These are phyloP conservation scores for Nerophis lumbriciformis DNA, from an alignment of 2,113 vertebrate species.

Conservation along the genomic window DNA sequence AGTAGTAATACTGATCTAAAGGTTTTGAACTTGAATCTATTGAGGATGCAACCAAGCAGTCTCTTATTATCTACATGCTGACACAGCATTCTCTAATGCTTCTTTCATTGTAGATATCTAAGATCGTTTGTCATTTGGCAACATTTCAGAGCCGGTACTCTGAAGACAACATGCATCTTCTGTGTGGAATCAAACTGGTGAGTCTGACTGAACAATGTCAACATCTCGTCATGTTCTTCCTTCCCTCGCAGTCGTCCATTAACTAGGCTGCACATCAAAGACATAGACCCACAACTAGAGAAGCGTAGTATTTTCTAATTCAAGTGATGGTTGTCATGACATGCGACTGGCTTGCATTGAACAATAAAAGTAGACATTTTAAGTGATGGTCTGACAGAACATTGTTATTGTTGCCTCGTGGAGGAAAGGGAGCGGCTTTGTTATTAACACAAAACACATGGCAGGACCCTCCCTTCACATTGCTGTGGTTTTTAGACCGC, in stretches of 20 bases:
- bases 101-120: constrained; percentile 29
- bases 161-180: constrained; percentile 34
- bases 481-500: constrained; percentile 25
- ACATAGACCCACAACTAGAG: constrained; percentile 14
- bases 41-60: constrained; percentile 3
- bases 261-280: constrained; percentile 11
- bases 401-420: constrained; percentile 12
- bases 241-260: too few species aligned
- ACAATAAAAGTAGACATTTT: constrained; percentile 54
- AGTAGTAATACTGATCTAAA: neutral
- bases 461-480: constrained; percentile 22
- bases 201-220: constrained; percentile 6
- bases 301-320: constrained; percentile 26
- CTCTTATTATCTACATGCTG: constrained; percentile 3
- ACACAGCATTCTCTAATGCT: constrained; percentile 34
- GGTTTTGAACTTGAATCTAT: constrained; percentile 24
- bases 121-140: neutral
- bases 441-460: constrained; percentile 51
- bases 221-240: neutral
- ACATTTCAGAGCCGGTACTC: constrained; percentile 72
- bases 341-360: constrained; percentile 68
- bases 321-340: constrained; percentile 55
- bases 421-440: constrained; percentile 29
- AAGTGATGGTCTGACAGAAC: constrained; percentile 8
- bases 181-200: neutral